Base-by-base conservation (phyloP, 2,113 vertebrate genomes). In the Zingel zingel region DNA sequence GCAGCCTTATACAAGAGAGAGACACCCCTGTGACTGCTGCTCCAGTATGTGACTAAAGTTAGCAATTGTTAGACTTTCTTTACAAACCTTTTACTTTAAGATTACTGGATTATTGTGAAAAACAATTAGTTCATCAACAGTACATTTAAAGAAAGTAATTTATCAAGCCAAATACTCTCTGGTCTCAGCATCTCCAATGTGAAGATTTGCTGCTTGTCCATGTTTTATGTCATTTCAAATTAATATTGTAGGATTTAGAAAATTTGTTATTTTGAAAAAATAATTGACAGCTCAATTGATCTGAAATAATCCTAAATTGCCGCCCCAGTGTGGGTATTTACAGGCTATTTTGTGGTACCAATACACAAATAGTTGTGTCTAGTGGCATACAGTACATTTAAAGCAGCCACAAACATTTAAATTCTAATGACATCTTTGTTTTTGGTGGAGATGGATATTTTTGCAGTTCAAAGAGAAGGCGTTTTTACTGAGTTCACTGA, bases 1-100 rank as follows among this genome's bases (percentile, higher is more conserved):
- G 93, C 95, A 58, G 93, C 91, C 73, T 91, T 94, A 69, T 94
- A 92, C 84, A 96, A 96, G 86, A 93, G 95, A 83, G 96, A 97
- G 83, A 97, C 96, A 0, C 96, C 96, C 1, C 90, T 97, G 56
- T 96, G 91, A 96, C 74, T 81, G 56, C 4, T 30, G 74, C 27
- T n/a, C 6, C 50, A 71, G 58, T 77, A 68, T 25, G 63, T 68
- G 13, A 71, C 12, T 19, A 3, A 66, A 64, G 19, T 66, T 54
- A 12, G 13, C 18, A 8, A n/a, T 23, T 25, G 36, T 19, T 25
- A 9, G 16, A 58, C 15, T 36, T 63, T 19, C 7, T 64, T n/a
- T 15, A 65, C 23, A 50, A 76, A 36, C 0, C 5, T 63, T 77
- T 70, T 36, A 14, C 7, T 68, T 53, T 27, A 2, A 19, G 5